These are phyloP conservation scores for Nematopogon swammerdamellus DNA, from an alignment of 2,888 invertebrate genomes.

Conservation along the genomic window DNA sequence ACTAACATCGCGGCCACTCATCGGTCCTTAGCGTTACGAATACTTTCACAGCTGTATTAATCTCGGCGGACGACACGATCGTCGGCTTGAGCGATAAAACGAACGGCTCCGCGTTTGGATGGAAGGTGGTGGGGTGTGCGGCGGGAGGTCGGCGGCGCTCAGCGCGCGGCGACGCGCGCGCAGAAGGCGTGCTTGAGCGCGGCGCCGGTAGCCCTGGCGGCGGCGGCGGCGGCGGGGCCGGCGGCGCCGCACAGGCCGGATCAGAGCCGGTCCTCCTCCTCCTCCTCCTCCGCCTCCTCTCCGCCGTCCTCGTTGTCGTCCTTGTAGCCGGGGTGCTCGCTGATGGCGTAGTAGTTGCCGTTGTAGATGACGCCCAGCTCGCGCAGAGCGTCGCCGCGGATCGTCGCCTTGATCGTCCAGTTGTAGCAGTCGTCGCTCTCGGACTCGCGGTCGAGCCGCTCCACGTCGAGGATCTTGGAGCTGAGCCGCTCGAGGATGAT, in stretches of 20 bases:
- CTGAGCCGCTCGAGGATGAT: constrained; percentile 89
- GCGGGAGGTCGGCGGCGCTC: constrained; percentile 17
- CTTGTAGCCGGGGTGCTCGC: constrained; percentile 91
- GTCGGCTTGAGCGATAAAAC: too few relatives aligned
- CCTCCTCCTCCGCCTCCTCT: constrained; percentile 82
- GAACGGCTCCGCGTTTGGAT: too few relatives aligned
- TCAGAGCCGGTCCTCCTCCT: constrained; percentile 70
- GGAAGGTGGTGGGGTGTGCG: background rate
- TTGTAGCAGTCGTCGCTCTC: constrained; percentile 94
- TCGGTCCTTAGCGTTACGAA: background rate
- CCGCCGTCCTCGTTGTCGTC: constrained; percentile 84
- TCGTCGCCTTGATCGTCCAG: constrained; percentile 96
- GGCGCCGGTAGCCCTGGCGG: constrained; percentile 22
- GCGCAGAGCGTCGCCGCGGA: constrained; percentile 84
- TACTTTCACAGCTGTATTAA: too few relatives aligned
- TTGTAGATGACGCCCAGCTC: constrained; percentile 93
- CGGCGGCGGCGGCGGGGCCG: constrained; percentile 37
- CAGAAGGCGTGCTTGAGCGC: constrained; percentile 17
- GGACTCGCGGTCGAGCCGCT: constrained; percentile 85
- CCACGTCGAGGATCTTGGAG: constrained; percentile 91
- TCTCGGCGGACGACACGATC: too few relatives aligned
- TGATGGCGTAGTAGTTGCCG: constrained; percentile 93
- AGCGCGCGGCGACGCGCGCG: constrained; percentile 37
- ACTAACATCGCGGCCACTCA: too few relatives aligned
- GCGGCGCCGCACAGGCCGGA: constrained; percentile 53